Evolutionary conservation across 2,888 invertebrate genomes (phyloP), one percentile per base, ranked within the genome.

Genomic region (Nasonia oneida): DNA sequence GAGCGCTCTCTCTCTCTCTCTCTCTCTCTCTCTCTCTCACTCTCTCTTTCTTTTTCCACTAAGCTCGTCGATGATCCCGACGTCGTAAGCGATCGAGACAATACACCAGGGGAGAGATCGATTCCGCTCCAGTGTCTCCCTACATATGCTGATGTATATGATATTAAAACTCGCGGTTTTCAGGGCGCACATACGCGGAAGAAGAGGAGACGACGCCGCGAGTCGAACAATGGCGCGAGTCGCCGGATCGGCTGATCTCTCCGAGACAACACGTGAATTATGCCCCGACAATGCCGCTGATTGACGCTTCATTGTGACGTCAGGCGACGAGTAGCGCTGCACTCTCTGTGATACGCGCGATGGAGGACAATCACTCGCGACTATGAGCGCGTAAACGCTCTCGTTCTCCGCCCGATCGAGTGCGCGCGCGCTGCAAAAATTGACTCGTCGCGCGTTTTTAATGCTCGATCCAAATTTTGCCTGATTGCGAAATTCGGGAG

Each of bases 251-350:
- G 91, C 91, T 90, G 57, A 23, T 18, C 57, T n/a, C 53, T 14
- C 71, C 8, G 92, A 93, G 92, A 92, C 92, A 92, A 91, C 91
- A 89, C 90, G 91, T 90, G 92, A 93, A 93, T 93, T 93, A 93
- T 92, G 91, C 91, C 23, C 57, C 92, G 93, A 93, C 92, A 92
- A 93, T 93, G 91, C 93, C 90, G 90, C 91, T 93, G 93, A 93
- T 93, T 93, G 93, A 88, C 89, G 91, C 89, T 92, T 92, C 91
- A 92, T 93, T 93, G 92, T 93, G 93, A 93, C 93, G 93, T 93
- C 93, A 93, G 90, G 91, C 91, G 6, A 33, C 70, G 91, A 92
- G 90, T 91, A 92, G 91, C 50, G 37, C 61, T 29, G 89, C 88
- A 87, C 88, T 85, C 88, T 89, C 83, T 88, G 53, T 18, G 18